These are phyloP conservation scores for Orientallactaga sibirica DNA, from an alignment of 2,797 vertebrate genomes.

Conservation along the genomic window DNA sequence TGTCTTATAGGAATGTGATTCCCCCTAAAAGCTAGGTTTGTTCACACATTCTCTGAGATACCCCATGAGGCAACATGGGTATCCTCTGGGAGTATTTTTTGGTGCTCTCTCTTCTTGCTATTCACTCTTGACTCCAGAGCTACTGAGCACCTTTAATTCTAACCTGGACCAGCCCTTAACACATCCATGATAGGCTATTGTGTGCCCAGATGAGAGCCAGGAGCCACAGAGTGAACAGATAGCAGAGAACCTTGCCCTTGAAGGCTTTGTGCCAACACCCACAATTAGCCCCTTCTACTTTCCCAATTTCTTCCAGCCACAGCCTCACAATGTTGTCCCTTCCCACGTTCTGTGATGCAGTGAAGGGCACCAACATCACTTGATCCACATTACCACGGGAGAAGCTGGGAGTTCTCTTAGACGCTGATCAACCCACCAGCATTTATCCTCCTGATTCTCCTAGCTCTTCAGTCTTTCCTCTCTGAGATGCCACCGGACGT, in stretches of 20 bases:
- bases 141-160: neutral
- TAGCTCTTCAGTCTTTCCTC: neutral
- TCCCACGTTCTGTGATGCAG: neutral
- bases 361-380: neutral
- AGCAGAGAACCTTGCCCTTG: neutral
- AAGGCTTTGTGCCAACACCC: neutral
- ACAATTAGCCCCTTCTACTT: neutral
- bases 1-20: neutral
- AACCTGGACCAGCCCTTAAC: neutral
- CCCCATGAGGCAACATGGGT: neutral
- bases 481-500: neutral
- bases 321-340: neutral
- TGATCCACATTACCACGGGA: neutral
- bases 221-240: neutral
- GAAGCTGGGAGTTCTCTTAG: neutral
- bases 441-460: neutral
- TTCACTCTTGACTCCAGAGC: neutral
- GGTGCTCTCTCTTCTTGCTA: neutral
- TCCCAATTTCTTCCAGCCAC: neutral
- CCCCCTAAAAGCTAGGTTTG: neutral
- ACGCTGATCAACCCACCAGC: neutral
- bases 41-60: neutral
- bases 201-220: neutral
- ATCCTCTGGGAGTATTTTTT: neutral
- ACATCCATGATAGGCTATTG: neutral